Evolutionary conservation across 2,113 vertebrate species (phyloP).

Genomic region (Caracal caracal): DNA sequence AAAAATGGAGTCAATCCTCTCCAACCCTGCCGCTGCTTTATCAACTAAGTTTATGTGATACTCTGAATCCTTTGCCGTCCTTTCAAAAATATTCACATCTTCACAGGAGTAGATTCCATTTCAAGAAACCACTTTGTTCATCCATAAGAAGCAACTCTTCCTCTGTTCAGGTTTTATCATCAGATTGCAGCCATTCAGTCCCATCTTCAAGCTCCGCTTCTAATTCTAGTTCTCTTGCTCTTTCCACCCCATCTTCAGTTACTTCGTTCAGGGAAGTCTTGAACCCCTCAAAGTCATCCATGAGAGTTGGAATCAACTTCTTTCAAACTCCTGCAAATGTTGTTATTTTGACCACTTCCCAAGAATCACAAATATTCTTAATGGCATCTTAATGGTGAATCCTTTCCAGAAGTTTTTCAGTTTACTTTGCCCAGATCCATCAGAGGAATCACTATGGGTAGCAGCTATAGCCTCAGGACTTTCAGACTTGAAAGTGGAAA

Average conservation of each 20-base stretch:
- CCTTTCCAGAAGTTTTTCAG: neutral
- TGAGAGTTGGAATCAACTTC: neutral
- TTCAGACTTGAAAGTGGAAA: neutral
- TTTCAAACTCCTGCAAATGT: neutral
- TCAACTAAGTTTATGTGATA: neutral
- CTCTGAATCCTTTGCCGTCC: neutral
- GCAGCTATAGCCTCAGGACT: neutral
- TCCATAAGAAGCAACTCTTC: neutral
- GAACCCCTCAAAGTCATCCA: neutral
- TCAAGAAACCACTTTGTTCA: neutral
- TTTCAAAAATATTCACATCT: neutral
- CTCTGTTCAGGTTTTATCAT: neutral
- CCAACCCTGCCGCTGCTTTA: neutral
- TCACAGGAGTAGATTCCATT: neutral
- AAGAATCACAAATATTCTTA: neutral
- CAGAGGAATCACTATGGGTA: neutral
- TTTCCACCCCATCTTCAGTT: neutral
- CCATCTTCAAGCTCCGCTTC: neutral
- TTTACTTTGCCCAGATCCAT: neutral
- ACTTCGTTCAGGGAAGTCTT: neutral
- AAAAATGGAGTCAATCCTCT: neutral
- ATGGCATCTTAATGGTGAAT: neutral
- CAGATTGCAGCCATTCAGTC: rapidly evolving
- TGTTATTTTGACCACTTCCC: neutral
- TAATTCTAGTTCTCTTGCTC: neutral